phyloP scores from a whole-genome alignment of 2,113 vertebrate species.

The Bujurquina vittata region DNA sequence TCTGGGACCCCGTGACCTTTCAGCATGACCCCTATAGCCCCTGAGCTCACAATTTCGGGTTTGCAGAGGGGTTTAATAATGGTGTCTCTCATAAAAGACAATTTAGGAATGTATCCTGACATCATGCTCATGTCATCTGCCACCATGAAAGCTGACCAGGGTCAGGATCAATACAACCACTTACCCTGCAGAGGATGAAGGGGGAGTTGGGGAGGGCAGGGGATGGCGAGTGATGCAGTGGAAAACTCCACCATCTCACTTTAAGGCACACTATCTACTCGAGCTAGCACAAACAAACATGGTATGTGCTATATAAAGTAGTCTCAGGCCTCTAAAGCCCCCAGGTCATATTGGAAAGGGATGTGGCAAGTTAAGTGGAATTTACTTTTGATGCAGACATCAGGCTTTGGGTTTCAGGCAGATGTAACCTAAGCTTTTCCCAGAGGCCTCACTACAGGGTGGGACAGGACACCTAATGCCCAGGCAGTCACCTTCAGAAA shows the following conservation, averaged over 20 bases:
- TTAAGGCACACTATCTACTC: slow-evolving; percentile 46
- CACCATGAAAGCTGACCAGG: slow-evolving; percentile 31
- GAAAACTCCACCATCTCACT: slow-evolving; percentile 57
- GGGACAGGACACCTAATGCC: slow-evolving; percentile 60
- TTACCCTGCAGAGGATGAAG: slow-evolving; percentile 35
- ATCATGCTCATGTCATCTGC: slow-evolving; percentile 43
- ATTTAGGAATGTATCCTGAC: slow-evolving; percentile 26
- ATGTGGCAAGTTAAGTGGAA: slow-evolving; percentile 81
- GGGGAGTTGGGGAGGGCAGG: background rate
- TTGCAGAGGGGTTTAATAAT: slow-evolving; percentile 5
- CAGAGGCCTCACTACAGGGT: slow-evolving; percentile 54
- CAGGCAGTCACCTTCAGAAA: slow-evolving; percentile 70
- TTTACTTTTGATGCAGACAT: slow-evolving; percentile 82
- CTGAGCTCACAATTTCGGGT: slow-evolving; percentile 31
- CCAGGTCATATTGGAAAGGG: slow-evolving; percentile 69
- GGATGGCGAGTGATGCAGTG: slow-evolving; percentile 39
- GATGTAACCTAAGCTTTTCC: slow-evolving; percentile 70
- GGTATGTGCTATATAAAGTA: slow-evolving; percentile 78
- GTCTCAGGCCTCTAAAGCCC: slow-evolving; percentile 58
- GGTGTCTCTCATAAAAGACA: slow-evolving; percentile 11
- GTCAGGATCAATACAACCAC: slow-evolving; percentile 49
- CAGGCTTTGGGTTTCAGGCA: slow-evolving; percentile 73
- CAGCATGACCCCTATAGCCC: slow-evolving; percentile 4
- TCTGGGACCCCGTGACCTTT: slow-evolving; percentile 58
- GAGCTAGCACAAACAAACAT: slow-evolving; percentile 72